These are phyloP conservation scores for Heteractis magnifica DNA, from an alignment of 92 coral and sea anemone species.

Conservation along the genomic window DNA sequence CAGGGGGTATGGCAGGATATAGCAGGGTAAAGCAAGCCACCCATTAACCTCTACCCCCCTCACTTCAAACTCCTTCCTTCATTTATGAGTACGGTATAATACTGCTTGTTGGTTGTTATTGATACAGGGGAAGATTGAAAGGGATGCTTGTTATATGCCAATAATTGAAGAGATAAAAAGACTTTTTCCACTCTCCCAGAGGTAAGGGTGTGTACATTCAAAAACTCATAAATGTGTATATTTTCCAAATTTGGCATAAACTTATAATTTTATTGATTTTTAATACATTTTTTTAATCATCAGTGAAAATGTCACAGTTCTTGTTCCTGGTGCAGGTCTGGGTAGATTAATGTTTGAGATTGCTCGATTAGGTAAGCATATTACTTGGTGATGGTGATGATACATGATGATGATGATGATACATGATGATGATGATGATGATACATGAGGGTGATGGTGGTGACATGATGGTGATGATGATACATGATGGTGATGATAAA, in stretches of 20 bases:
- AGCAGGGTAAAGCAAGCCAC: no score
- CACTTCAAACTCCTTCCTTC: no score
- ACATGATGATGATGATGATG: neutral
- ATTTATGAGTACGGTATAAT: conserved; percentile 28
- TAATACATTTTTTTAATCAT: conserved; percentile 26
- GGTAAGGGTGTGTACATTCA: conserved; percentile 19
- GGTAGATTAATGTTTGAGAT: conserved; percentile 92
- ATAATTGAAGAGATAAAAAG: conserved; percentile 75
- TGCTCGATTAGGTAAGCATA: conserved; percentile 71
- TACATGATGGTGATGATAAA: neutral
- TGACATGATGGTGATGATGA: neutral
- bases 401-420: neutral
- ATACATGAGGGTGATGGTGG: neutral
- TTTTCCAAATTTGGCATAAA: no score
- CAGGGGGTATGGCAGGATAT: no score
- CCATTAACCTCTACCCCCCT: no score
- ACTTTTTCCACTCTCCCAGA: conserved; percentile 73
- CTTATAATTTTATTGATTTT: neutral
- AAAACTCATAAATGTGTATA: no score
- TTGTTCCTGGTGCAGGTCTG: conserved; percentile 96
- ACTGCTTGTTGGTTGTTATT: neutral
- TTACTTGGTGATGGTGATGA: neutral
- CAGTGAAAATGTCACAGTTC: conserved; percentile 64
- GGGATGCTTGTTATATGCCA: conserved; percentile 88
- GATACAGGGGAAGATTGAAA: conserved; percentile 67